Evolutionary conservation across 1,140 invertebrate species (phyloP), one percentile per base, ranked within the genome.

Genomic region (Wasmannia auropunctata): DNA sequence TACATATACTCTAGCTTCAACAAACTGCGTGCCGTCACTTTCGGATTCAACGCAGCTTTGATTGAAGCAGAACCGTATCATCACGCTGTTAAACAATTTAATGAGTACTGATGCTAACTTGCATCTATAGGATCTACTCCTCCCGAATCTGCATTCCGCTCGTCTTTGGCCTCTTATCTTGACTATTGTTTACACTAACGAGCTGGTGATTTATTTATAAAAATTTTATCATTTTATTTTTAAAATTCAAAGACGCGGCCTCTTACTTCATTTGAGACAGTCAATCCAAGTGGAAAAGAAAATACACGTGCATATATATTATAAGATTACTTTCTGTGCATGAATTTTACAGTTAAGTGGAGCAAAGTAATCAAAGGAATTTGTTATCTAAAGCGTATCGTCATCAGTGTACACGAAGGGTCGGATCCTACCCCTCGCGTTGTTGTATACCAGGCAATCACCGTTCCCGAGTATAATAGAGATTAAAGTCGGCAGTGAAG

Each of bases 401-500:
- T 16, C 5, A 62, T 46, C 37, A 10, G 25, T 14, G 56, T 4
- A 51, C n/a, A 19, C 31, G 22, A 51, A 51, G 60, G 37, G 25
- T 40, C 19, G 46, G 43, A 67, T 2, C 14, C 25, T 51, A 70
- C 8, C 11, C 19, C 19, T 37, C 3, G 10, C n/a, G n/a, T 25
- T 54, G 65, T 70, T 51, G 25, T 37, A 22, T 58, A 34, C 22
- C 22, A n/a, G 34, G 46, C 25, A 37, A 40, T 58, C 31, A 80
- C 10, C 51, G 72, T 19, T 37, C 37, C 22, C 4, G n/a, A 25
- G 67, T 72, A 19, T 60, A 83, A 74, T 46, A 72, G 37, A 83
- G 67, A 83, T 83, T 43, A 83, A 83, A 46, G 79, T 60, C 67
- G 10, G n/a, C n/a, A 19, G 25, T 43, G 28, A 34, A 72, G 37